phyloP scores from a whole-genome alignment of 2,797 vertebrate genomes.

The Manis pentadactyla region DNA sequence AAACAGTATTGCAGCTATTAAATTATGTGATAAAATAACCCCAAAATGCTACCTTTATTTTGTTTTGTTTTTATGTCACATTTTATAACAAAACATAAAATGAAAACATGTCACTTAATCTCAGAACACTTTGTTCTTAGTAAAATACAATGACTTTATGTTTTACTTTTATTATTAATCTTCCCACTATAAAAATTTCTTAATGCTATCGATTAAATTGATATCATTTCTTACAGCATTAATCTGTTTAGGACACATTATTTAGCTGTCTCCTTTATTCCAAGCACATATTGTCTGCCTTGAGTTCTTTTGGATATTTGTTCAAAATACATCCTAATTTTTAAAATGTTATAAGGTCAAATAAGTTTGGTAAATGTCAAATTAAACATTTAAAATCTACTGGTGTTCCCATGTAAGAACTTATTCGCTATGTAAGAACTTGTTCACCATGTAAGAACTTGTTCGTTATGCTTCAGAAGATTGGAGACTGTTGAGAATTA shows the following conservation, averaged over 20 bases:
- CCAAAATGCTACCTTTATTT: slow-evolving; percentile 12
- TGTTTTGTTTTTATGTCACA: slow-evolving; percentile 26
- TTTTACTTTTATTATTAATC: neutral
- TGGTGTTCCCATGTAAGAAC: too few species aligned
- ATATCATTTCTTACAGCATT: neutral
- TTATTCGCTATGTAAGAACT: too few species aligned
- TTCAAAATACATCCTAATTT: neutral
- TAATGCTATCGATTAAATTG: neutral
- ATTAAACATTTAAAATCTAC: neutral
- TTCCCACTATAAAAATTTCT: neutral
- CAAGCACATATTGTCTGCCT: neutral
- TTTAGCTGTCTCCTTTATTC: neutral
- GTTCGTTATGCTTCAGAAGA: too few species aligned
- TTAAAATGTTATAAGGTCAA: slow-evolving; percentile 28
- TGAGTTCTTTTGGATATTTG: neutral
- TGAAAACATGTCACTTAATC: slow-evolving; percentile 11
- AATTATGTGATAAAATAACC: neutral
- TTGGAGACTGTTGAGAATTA: too few species aligned
- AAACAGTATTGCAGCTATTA: neutral
- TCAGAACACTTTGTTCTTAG: neutral
- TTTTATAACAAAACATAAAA: slow-evolving; percentile 25
- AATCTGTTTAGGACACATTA: neutral
- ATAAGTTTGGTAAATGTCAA: neutral
- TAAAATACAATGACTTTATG: slow-evolving; percentile 12
- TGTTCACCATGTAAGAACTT: too few species aligned